Conservation (phyloP, 2,113 vertebrate species). For the Gopherus evgoodei region DNA sequence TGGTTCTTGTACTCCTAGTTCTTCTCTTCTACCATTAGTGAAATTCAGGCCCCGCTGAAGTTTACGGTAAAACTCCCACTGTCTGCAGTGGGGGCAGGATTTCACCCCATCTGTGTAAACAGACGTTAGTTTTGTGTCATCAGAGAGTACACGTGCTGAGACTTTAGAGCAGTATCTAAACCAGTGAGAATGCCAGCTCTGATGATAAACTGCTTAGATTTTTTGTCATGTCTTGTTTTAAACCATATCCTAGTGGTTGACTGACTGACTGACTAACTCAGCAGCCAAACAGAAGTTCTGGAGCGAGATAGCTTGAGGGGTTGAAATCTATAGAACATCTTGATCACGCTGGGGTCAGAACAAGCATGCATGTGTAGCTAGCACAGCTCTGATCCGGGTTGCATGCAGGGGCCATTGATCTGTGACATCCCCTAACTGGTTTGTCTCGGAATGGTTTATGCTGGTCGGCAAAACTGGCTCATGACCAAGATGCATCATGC, state of each 20-base stretch:
- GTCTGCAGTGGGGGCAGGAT: background rate
- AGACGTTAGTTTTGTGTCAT: background rate
- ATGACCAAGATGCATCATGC: background rate
- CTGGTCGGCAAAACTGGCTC: background rate
- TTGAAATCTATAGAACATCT: background rate
- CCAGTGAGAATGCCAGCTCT: background rate
- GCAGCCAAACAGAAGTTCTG: background rate
- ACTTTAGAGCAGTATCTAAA: background rate
- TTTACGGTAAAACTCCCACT: background rate
- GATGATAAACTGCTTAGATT: background rate
- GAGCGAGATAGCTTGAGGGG: background rate
- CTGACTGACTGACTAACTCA: background rate
- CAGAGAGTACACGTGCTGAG: background rate
- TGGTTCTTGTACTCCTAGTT: background rate
- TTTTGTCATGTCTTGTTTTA: accelerated
- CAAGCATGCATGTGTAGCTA: background rate
- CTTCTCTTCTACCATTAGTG: background rate
- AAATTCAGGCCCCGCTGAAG: background rate
- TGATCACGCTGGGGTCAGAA: background rate
- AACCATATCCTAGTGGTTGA: accelerated
- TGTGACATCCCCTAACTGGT: background rate
- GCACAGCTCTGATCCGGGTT: background rate
- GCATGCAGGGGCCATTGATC: no score
- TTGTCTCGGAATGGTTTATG: background rate
- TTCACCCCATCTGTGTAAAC: background rate